Conservation (phyloP, 2,113 vertebrate species). For the Notothenia rossii region DNA sequence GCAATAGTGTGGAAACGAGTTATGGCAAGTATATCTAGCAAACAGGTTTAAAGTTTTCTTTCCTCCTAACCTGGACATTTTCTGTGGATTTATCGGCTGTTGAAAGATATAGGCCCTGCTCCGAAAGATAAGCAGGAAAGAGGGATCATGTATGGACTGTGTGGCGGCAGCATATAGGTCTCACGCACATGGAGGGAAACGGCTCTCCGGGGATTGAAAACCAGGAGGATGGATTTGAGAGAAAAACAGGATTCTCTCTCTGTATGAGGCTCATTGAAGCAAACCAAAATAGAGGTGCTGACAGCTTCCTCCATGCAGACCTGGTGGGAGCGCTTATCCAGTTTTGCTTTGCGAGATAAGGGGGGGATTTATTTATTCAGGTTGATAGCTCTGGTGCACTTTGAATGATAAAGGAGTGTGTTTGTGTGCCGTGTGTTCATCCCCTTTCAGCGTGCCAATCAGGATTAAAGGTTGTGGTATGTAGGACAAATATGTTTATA, state of each 20-base stretch:
- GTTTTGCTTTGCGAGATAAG: slow-evolving; percentile 74
- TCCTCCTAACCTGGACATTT: slow-evolving; percentile 41
- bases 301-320: slow-evolving; percentile 76
- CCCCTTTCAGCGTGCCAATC: slow-evolving; percentile 66
- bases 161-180: slow-evolving; percentile 45
- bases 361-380: slow-evolving; percentile 79
- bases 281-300: slow-evolving; percentile 78
- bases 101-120: slow-evolving; percentile 54
- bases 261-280: slow-evolving; percentile 57
- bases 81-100: slow-evolving; percentile 51
- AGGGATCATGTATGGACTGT: slow-evolving; percentile 58
- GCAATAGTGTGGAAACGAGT: slow-evolving; percentile 1
- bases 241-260: slow-evolving; percentile 79
- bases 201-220: slow-evolving; percentile 64
- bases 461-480: slow-evolving; percentile 75
- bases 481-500: slow-evolving; percentile 47
- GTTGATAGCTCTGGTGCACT: slow-evolving; percentile 69
- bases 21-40: slow-evolving; percentile 38
- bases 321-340: slow-evolving; percentile 73
- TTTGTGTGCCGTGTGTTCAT: slow-evolving; percentile 45
- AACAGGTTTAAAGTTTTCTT: slow-evolving; percentile 57
- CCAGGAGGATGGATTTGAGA: slow-evolving; percentile 65
- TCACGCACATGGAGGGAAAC: slow-evolving; percentile 59
- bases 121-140: slow-evolving; percentile 68
- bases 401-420: slow-evolving; percentile 72